Conservation (phyloP, 2,113 vertebrate species). For the Elachura formosa region DNA sequence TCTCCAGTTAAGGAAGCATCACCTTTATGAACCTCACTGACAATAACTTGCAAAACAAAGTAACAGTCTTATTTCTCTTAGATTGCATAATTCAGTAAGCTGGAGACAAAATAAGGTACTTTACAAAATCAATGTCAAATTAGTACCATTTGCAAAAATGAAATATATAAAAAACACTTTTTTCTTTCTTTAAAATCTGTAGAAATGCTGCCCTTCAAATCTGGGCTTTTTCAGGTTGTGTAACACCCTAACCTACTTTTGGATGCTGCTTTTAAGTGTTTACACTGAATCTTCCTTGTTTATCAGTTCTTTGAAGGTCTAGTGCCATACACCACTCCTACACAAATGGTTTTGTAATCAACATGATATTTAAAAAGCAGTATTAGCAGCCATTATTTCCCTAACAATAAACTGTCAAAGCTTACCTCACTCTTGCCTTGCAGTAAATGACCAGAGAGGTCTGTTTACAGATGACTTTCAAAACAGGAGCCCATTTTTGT, state of each 20-base stretch:
- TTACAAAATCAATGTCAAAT: background rate
- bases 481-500: background rate
- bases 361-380: conserved; percentile 16
- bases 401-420: background rate
- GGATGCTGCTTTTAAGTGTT: conserved; percentile 34
- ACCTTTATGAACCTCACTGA: background rate
- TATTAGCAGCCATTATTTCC: background rate
- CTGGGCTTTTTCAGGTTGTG: background rate
- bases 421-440: background rate
- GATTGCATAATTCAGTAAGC: background rate
- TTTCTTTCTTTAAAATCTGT: background rate
- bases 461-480: background rate
- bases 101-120: background rate
- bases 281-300: conserved; percentile 47
- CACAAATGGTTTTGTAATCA: conserved; percentile 37
- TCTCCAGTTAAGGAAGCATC: background rate
- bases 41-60: background rate
- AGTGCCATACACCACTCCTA: conserved; percentile 35
- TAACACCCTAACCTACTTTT: conserved; percentile 45
- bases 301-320: conserved; percentile 49
- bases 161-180: background rate
- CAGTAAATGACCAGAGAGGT: background rate
- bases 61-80: background rate
- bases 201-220: background rate
- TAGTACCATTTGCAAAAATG: background rate